A percentile compares a stretch with the other conserved stretches of the same genome.
These are phyloP conservation scores for Cistogaster globosa DNA, from an alignment of 2,888 invertebrate species.

Conservation along the genomic window DNA sequence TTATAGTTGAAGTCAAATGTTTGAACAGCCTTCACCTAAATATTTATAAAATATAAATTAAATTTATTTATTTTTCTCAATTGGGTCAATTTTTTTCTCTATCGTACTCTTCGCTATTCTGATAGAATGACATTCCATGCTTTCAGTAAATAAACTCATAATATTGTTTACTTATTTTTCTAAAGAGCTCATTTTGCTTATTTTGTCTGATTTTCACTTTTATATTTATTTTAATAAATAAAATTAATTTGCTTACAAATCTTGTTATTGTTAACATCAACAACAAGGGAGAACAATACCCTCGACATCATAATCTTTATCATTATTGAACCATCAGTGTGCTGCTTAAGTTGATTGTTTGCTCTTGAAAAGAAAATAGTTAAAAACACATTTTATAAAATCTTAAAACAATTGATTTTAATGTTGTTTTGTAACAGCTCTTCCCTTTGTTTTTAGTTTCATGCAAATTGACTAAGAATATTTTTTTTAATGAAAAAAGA, in stretches of 20 bases:
- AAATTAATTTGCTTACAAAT: constrained; percentile 36
- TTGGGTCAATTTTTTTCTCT: constrained; percentile 29
- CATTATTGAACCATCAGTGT: constrained; percentile 39
- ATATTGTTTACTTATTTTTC: constrained; percentile 9
- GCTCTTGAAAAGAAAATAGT: constrained; percentile 34
- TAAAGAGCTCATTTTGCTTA: constrained; percentile 8
- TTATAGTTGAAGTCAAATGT: not conserved
- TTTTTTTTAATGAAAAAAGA: not conserved
- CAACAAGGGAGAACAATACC: constrained; percentile 2
- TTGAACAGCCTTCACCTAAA: constrained; percentile 36
- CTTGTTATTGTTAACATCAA: constrained; percentile 40
- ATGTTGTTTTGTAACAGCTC: constrained; percentile 30
- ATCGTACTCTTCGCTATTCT: not conserved
- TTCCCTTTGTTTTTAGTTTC: constrained; percentile 23
- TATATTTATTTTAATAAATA: constrained; percentile 25
- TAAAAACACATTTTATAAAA: constrained; percentile 23
- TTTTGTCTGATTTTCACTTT: not conserved
- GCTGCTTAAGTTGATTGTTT: constrained; percentile 47
- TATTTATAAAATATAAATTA: constrained; percentile 8
- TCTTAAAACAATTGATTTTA: constrained; percentile 51
- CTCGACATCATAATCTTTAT: constrained; percentile 15
- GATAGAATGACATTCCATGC: not conserved
- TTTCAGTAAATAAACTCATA: not conserved
- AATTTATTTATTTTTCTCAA: constrained; percentile 28
- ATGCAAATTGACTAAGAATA: constrained; percentile 1